A percentile compares a stretch with the other conserved stretches of the same genome.
These are phyloP conservation scores for Hypolimnas misippus DNA, from an alignment of 2,888 invertebrate genomes.

Conservation along the genomic window DNA sequence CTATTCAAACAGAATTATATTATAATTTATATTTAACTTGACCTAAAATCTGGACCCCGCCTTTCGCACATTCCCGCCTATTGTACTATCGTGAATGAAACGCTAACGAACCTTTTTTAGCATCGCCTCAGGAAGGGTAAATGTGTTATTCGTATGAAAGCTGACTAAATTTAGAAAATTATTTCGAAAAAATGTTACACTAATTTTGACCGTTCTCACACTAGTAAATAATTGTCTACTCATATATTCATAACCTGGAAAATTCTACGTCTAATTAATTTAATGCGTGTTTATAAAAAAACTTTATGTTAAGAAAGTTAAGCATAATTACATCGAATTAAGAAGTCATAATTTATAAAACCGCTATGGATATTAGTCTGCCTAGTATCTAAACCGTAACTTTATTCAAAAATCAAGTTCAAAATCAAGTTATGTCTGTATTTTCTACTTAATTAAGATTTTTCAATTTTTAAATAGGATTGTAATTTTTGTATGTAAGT, in stretches of 20 bases:
- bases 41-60: slow-evolving; percentile 26
- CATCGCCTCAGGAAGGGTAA: slow-evolving; percentile 32
- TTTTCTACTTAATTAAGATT: no score
- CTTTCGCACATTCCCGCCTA: slow-evolving; percentile 48
- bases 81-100: slow-evolving; percentile 56
- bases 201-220: not conserved
- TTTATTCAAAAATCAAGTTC: no score
- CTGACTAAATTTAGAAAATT: slow-evolving; percentile 23
- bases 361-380: no score
- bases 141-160: slow-evolving; percentile 28
- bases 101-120: slow-evolving; percentile 55
- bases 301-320: not conserved
- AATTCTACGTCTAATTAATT: not conserved
- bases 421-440: no score
- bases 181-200: not conserved
- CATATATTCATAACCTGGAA: not conserved
- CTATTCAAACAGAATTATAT: slow-evolving; percentile 6
- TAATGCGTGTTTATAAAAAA: not conserved
- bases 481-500: no score
- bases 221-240: not conserved
- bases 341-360: no score
- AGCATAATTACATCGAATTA: no score
- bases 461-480: no score
- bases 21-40: slow-evolving; percentile 19
- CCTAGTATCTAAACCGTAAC: no score